Conservation (phyloP, 2,113 vertebrate species). For the Anoplopoma fimbria region DNA sequence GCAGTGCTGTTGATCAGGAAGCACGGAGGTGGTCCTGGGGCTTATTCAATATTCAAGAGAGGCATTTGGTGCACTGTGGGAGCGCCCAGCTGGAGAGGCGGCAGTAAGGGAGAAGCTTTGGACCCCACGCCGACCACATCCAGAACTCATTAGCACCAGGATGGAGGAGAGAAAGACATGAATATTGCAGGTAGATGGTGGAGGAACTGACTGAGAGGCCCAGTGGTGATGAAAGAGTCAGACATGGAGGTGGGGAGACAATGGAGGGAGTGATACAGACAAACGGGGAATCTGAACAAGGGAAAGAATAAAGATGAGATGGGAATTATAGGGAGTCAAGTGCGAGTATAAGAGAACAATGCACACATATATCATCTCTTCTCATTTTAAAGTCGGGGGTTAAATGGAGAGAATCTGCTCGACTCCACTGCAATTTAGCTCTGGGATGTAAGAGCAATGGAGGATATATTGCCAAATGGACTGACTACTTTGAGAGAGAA, state of each 20-base stretch:
- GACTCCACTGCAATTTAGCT: slow-evolving; percentile 34
- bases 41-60: slow-evolving; percentile 82
- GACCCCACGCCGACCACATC: slow-evolving; percentile 67
- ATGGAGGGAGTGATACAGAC: background rate
- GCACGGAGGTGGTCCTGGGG: slow-evolving; percentile 66
- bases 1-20: slow-evolving; percentile 74
- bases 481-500: slow-evolving; percentile 17
- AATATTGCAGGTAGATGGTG: slow-evolving; percentile 6
- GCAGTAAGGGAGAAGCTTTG: slow-evolving; percentile 61
- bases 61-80: slow-evolving; percentile 78
- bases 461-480: slow-evolving; percentile 35
- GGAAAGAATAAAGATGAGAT: slow-evolving; percentile 4
- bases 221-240: slow-evolving; percentile 4
- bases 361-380: slow-evolving; percentile 21
- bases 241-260: slow-evolving; percentile 4
- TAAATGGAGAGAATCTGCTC: slow-evolving; percentile 42
- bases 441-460: slow-evolving; percentile 22
- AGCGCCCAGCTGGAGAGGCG: slow-evolving; percentile 65
- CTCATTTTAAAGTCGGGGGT: slow-evolving; percentile 48
- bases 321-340: background rate
- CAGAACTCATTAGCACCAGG: slow-evolving; percentile 63
- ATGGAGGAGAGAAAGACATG: slow-evolving; percentile 18
- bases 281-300: background rate
- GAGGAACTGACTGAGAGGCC: slow-evolving; percentile 2
- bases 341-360: background rate